Evolutionary conservation across 2,888 invertebrate species (phyloP), one percentile per base, ranked within the genome.

Genomic region (Ophraella communa): DNA sequence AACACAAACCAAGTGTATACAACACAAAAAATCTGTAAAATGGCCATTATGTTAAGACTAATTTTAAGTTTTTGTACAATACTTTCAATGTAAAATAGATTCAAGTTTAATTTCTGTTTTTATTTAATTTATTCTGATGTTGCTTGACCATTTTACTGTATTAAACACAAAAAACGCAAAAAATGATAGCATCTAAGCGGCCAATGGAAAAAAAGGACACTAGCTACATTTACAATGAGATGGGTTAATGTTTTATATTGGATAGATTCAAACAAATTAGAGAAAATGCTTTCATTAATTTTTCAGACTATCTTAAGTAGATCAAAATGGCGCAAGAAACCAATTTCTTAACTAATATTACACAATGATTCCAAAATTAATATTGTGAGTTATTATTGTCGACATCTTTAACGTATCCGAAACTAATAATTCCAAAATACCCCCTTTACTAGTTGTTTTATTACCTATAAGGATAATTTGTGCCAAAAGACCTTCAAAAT

Each of bases 121-220:
- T 7, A 2, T 27, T 3, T 27, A 1, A 3, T 42, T 42, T 14
- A 42, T 1, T 42, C n/a, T n/a, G n/a, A n/a, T n/a, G n/a, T n/a
- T n/a, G n/a, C n/a, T n/a, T n/a, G n/a, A n/a, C n/a, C n/a, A n/a
- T n/a, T n/a, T n/a, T 47, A 20, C 23, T 14, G 4, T 10, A 47
- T 7, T 23, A 11, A 21, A 18, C 1, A 20, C 8, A 45, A 45
- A 45, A 4, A 23, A 23, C 20, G 30, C 54, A 47, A 57, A 60
- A 65, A 67, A 64, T 67, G 62, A 65, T 53, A 66, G 70, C 70
- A 53, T 69, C 69, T 65, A 67, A 69, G 71, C 68, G 51, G 64
- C 55, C 64, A 57, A 60, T 58, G 39, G 62, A 57, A 61, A 60
- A 64, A 54, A 54, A 23, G 65, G 58, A 53, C 39, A 52, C 35